These are phyloP conservation scores for Hymenopus coronatus DNA, from an alignment of 2,888 invertebrate species.

Conservation along the genomic window DNA sequence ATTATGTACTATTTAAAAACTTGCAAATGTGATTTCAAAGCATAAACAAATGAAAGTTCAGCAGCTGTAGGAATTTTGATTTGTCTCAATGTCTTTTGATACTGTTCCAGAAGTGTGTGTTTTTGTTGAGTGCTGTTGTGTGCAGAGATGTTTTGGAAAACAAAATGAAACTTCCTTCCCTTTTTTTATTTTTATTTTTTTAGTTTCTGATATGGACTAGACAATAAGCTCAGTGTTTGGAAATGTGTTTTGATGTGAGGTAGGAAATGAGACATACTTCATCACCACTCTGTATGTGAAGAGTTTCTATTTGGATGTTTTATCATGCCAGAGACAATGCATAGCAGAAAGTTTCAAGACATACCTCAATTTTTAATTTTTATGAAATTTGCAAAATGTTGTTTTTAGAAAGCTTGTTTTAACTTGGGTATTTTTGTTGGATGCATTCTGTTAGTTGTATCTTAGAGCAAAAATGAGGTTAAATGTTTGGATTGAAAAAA, in stretches of 20 bases:
- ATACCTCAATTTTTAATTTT: neutral
- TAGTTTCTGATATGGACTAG: neutral
- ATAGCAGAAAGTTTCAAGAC: neutral
- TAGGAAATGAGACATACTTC: neutral
- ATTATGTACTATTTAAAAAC: neutral
- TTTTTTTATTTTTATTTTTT: neutral
- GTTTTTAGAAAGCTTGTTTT: neutral
- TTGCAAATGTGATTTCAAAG: neutral
- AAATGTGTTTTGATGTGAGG: neutral
- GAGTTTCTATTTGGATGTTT: neutral
- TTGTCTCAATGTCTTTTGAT: neutral
- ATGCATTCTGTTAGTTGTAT: too few species aligned
- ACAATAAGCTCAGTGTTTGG: neutral
- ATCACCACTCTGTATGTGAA: neutral
- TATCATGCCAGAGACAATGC: neutral
- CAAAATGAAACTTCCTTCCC: neutral
- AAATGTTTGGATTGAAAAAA: neutral
- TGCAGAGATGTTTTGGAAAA: neutral
- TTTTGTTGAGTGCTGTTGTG: neutral
- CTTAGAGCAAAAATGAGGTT: neutral
- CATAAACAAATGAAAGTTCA: neutral
- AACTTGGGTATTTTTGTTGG: neutral
- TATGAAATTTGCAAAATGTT: neutral
- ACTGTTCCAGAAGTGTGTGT: neutral
- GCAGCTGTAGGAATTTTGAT: neutral